Percentiles rank a stretch among this genome's conserved stretches.
These are phyloP conservation scores for Eulemur rubriventer DNA, from an alignment of 2,797 vertebrate species.

Conservation along the genomic window DNA sequence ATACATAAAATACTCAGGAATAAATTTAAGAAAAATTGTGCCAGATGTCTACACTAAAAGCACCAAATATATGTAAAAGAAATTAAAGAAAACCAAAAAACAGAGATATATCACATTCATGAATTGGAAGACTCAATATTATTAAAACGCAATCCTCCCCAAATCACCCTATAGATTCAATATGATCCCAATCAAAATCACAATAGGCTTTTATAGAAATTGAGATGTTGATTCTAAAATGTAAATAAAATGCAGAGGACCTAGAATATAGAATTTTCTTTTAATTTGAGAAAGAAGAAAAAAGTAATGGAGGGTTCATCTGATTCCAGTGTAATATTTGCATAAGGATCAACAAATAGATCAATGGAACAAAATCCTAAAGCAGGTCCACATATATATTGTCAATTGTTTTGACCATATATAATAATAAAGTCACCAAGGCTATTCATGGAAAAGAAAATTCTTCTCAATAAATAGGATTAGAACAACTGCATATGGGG, in stretches of 20 bases:
- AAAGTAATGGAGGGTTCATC: not conserved
- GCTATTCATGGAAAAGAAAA: not conserved
- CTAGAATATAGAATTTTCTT: not conserved
- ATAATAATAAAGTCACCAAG: not conserved
- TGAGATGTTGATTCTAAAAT: slow-evolving; percentile 1
- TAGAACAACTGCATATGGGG: not conserved
- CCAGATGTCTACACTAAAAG: not conserved
- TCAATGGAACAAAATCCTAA: not conserved
- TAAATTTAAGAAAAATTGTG: slow-evolving; percentile 10
- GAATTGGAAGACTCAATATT: not conserved
- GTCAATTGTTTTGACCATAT: not conserved
- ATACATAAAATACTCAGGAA: not conserved
- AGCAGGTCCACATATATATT: not conserved
- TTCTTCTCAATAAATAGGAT: not conserved
- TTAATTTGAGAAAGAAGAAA: not conserved
- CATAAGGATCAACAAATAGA: not conserved
- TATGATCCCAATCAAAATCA: not conserved
- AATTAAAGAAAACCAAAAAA: not conserved
- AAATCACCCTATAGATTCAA: not conserved
- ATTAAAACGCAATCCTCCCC: not conserved
- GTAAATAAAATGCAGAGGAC: not conserved
- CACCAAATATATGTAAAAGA: not conserved
- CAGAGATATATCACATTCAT: not conserved
- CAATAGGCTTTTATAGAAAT: not conserved
- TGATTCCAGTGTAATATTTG: not conserved